Percentiles rank a stretch among this genome's conserved stretches.
Evolutionary conservation across 2,797 vertebrate species (phyloP).

Genomic region (Coregonus suidteri): DNA sequence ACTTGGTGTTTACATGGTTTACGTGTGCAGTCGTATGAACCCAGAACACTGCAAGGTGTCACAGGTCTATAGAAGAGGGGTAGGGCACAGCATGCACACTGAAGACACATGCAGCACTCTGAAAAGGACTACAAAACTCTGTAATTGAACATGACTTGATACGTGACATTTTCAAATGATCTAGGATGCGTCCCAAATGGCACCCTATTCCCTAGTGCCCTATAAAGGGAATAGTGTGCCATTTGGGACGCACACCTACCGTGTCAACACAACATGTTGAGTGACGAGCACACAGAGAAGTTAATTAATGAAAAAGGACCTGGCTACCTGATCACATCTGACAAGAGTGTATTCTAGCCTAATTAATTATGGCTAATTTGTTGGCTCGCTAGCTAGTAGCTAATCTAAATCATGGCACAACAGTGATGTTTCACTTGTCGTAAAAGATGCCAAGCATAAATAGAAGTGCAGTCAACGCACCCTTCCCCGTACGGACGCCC

Average conservation of each 20-base stretch:
- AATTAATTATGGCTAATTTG: not conserved
- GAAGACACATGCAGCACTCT: not conserved
- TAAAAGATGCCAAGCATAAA: too few relatives aligned
- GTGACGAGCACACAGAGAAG: not conserved
- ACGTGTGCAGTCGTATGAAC: not conserved
- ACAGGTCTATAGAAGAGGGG: too few relatives aligned
- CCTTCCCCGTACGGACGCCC: constrained; percentile 10
- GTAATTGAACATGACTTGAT: not conserved
- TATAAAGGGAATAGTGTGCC: not conserved
- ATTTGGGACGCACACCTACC: not conserved
- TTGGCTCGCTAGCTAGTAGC: not conserved
- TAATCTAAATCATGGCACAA: not conserved
- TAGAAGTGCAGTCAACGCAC: not conserved
- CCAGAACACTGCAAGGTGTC: not conserved
- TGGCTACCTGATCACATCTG: not conserved
- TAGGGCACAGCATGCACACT: not conserved
- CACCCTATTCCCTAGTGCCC: not conserved
- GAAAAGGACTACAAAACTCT: not conserved
- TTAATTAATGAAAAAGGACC: not conserved
- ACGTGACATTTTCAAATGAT: not conserved
- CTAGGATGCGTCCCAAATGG: not conserved
- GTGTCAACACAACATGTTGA: not conserved
- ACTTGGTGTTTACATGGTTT: too few relatives aligned
- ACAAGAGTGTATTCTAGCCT: not conserved
- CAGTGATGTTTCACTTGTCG: too few relatives aligned